Conservation (phyloP, 2,888 invertebrate species). For the Flexamia atlantica region DNA sequence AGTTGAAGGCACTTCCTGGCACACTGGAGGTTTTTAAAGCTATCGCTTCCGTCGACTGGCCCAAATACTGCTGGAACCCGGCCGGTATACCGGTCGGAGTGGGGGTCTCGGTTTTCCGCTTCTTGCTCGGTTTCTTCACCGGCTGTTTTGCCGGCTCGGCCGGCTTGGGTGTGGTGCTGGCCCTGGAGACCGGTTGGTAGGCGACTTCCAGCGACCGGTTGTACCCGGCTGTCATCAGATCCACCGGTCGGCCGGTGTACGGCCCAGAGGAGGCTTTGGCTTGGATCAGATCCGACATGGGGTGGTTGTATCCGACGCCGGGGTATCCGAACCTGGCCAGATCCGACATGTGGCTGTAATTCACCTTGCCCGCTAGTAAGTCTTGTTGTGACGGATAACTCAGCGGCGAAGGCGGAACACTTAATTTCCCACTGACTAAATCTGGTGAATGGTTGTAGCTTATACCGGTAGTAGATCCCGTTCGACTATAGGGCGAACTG, state of each 20-base stretch:
- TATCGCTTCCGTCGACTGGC: slow-evolving; percentile 76
- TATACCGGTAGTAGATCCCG: slow-evolving; percentile 62
- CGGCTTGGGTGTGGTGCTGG: slow-evolving; percentile 29
- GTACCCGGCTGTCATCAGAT: slow-evolving; percentile 61
- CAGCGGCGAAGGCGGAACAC: slow-evolving; percentile 60
- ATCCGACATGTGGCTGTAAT: slow-evolving; percentile 68
- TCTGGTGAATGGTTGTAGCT: slow-evolving; percentile 66
- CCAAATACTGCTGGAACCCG: slow-evolving; percentile 80
- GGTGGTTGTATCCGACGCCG: slow-evolving; percentile 65
- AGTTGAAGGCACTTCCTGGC: slow-evolving; percentile 91
- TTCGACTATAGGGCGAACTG: slow-evolving; percentile 67
- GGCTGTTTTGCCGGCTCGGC: slow-evolving; percentile 59
- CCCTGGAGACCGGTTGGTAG: slow-evolving; percentile 62
- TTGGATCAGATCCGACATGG: slow-evolving; percentile 68
- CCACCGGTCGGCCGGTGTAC: slow-evolving; percentile 63
- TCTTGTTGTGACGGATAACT: slow-evolving; percentile 65
- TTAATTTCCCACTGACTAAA: slow-evolving; percentile 64
- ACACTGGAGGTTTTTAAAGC: slow-evolving; percentile 84
- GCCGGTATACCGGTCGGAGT: slow-evolving; percentile 72
- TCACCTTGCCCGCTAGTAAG: slow-evolving; percentile 64
- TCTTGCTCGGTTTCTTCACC: slow-evolving; percentile 64
- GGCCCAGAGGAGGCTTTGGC: slow-evolving; percentile 64
- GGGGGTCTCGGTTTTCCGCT: slow-evolving; percentile 64
- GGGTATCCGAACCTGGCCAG: slow-evolving; percentile 66
- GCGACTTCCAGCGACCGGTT: slow-evolving; percentile 66